A percentile compares a stretch with the other conserved stretches of the same genome.
Conservation (phyloP, 1,140 invertebrate genomes). For the Tribolium madens region DNA sequence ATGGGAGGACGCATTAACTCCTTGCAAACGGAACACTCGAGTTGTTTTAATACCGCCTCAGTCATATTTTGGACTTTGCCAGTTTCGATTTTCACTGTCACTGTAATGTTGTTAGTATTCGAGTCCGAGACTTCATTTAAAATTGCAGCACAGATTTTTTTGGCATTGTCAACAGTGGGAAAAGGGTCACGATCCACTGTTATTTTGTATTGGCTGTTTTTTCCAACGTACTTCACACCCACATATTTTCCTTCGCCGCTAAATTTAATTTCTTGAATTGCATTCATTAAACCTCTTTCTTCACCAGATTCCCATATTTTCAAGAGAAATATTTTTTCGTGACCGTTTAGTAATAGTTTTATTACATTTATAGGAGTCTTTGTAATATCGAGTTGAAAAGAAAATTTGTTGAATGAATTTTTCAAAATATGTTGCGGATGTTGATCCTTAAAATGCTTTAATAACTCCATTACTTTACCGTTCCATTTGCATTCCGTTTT, state of each 20-base stretch:
- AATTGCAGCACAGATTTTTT: constrained; percentile 48
- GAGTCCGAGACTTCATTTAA: constrained; percentile 47
- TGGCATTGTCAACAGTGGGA: background rate
- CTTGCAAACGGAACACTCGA: constrained; percentile 81
- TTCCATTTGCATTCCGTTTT: constrained; percentile 50
- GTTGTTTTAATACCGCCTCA: constrained; percentile 51
- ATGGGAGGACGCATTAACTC: constrained; percentile 82
- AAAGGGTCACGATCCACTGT: constrained; percentile 44
- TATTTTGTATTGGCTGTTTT: constrained; percentile 50
- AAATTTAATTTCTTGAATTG: constrained; percentile 50
- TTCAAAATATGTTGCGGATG: constrained; percentile 54
- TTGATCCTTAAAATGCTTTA: constrained; percentile 52
- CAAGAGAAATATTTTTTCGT: background rate
- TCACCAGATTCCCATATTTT: constrained; percentile 41
- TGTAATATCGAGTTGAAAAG: constrained; percentile 47
- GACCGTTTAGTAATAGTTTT: background rate
- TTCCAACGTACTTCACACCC: constrained; percentile 52
- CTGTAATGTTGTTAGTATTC: constrained; percentile 49
- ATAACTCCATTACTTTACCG: constrained; percentile 51
- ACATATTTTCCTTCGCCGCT: constrained; percentile 43
- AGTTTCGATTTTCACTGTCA: constrained; percentile 50
- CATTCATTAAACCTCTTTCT: constrained; percentile 49
- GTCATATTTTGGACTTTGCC: constrained; percentile 18
- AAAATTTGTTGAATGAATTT: constrained; percentile 51
- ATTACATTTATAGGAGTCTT: constrained; percentile 1